Conservation (phyloP, 2,797 vertebrate genomes). For the Myotis daubentonii region DNA sequence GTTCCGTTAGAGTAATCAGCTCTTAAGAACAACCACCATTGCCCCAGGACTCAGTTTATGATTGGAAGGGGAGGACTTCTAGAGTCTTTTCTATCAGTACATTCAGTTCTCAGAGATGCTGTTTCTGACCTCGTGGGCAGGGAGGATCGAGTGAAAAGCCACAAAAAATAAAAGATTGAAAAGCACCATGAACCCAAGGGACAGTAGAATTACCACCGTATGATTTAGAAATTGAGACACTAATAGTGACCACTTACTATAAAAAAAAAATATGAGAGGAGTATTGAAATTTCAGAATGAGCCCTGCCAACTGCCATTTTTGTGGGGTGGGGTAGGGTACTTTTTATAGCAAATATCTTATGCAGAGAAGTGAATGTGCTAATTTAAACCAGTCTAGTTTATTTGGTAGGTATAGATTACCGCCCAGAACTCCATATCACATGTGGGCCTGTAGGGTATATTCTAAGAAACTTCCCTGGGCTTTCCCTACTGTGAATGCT, state of each 20-base stretch:
- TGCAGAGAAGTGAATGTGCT: not conserved
- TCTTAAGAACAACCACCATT: not conserved
- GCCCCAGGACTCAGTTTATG: not conserved
- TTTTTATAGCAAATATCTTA: not conserved
- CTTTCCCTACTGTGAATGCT: not conserved
- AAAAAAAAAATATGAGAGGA: not conserved
- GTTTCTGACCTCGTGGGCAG: not conserved
- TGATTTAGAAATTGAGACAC: not conserved
- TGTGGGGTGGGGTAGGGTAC: accelerated
- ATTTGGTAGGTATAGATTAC: not conserved
- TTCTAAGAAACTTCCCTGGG: not conserved
- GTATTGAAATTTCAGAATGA: not conserved
- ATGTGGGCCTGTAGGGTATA: not conserved
- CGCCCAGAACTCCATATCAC: not conserved
- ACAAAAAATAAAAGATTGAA: constrained; percentile 9
- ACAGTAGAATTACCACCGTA: not conserved
- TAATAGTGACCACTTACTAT: not conserved
- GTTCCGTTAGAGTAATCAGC: not conserved
- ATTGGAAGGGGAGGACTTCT: not conserved
- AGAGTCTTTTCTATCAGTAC: not conserved
- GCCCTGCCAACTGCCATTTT: not conserved
- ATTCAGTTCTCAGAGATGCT: not conserved
- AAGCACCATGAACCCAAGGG: not conserved
- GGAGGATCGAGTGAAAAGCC: not conserved
- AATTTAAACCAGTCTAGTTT: not conserved